These are phyloP conservation scores for Tolypeutes matacus DNA, from an alignment of 2,797 vertebrate species.

Conservation along the genomic window DNA sequence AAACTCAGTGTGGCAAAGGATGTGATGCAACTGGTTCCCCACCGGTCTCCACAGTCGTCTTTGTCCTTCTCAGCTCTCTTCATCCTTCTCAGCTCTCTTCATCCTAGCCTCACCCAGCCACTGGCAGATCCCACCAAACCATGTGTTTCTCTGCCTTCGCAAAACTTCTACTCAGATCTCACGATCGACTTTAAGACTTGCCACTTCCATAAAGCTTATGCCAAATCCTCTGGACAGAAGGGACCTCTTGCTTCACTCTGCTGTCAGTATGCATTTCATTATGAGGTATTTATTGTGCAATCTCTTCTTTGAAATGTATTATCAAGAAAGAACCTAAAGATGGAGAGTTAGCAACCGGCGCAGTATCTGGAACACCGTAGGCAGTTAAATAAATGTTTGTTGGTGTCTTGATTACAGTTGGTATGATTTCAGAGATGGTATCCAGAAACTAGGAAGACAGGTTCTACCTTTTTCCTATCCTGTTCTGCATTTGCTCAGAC, in stretches of 20 bases:
- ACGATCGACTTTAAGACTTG: fast-evolving
- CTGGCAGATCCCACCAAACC: not conserved
- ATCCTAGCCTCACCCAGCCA: not conserved
- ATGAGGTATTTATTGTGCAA: no score
- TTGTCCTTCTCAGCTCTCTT: fast-evolving
- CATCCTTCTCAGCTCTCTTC: no score
- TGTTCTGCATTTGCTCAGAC: fast-evolving
- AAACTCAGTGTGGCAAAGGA: no score
- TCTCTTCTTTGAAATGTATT: not conserved
- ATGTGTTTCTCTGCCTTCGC: fast-evolving
- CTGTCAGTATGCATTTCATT: fast-evolving
- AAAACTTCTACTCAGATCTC: not conserved
- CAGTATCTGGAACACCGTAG: not conserved
- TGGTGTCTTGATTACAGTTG: not conserved
- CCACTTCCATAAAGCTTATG: no score
- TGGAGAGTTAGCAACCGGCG: not conserved
- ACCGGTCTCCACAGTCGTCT: fast-evolving
- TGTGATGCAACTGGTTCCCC: fast-evolving
- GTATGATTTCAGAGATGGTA: no score
- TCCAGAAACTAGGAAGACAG: not conserved
- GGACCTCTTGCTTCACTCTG: not conserved
- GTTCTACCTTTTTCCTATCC: not conserved
- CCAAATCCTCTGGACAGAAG: not conserved
- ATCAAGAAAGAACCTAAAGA: not conserved
- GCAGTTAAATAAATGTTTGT: not conserved